These are phyloP conservation scores for Lysandra bellargus DNA, from an alignment of 2,888 invertebrate genomes.

Conservation along the genomic window DNA sequence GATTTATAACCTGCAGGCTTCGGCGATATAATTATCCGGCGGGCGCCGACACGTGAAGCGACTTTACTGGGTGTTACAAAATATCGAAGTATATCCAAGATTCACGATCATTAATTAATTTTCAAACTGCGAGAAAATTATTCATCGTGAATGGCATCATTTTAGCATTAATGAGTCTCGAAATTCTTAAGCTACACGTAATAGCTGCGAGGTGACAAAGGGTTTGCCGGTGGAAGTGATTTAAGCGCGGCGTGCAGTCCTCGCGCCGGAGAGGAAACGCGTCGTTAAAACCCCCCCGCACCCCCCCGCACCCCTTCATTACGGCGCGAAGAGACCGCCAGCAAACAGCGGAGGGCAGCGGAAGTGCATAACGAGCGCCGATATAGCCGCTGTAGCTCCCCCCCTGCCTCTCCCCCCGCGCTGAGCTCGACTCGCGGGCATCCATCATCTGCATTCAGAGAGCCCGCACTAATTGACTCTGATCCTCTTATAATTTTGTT, in stretches of 20 bases:
- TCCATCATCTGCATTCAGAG: constrained; percentile 18
- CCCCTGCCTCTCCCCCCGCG: background rate
- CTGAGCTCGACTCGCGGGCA: background rate
- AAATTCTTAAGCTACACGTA: background rate
- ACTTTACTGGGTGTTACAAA: background rate
- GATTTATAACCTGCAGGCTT: background rate
- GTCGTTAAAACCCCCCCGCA: constrained; percentile 1
- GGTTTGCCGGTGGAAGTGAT: constrained; percentile 10
- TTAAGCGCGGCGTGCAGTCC: background rate
- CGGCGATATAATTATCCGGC: background rate
- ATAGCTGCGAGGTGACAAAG: background rate
- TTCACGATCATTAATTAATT: background rate
- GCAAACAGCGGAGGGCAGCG: constrained; percentile 16
- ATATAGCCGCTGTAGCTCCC: background rate
- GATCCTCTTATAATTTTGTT: constrained; percentile 8
- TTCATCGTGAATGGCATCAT: background rate
- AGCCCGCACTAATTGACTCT: constrained; percentile 1
- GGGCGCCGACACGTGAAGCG: background rate
- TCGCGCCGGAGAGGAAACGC: background rate
- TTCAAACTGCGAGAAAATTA: background rate
- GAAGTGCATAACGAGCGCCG: constrained; percentile 16
- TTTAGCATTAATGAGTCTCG: background rate
- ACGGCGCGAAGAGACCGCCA: background rate
- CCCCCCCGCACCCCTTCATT: background rate
- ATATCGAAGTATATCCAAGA: background rate